Base-by-base conservation (phyloP, 2,797 vertebrate species). In the Lophius americanus region DNA sequence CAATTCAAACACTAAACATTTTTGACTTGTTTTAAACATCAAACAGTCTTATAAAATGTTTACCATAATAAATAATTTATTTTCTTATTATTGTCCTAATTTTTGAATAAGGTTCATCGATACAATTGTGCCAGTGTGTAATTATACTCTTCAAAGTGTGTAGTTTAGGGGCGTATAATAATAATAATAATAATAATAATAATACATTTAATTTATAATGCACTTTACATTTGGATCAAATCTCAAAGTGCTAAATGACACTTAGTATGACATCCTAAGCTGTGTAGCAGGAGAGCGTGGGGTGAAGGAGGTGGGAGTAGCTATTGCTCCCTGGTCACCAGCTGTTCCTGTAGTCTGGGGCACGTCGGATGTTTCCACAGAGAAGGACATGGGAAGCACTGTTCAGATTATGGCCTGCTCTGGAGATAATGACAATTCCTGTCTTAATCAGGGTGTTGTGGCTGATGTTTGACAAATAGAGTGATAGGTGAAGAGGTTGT, bases 361-460 rank as follows among this genome's bases (percentile, higher is more conserved):
- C 82, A 87, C 4, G 37, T 70, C 51, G 79, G 88, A 91, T 93
- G 92, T 93, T 93, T 91, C 81, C 91, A 79, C 79, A 77, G 62
- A 87, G 90, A 93, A 91, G 88, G 92, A 92, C 93, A 89, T 91
- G 88, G 92, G 92, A 92, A 92, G 85, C 86, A 80, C 52, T 9
- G 84, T 70, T 60, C 60, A 73, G 89, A 90, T 90, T 86, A 52
- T 58, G 66, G 67, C 76, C 81, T 62, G 59, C 51, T 48, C 68
- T 36, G 9, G 73, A 86, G 91, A 94, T 93, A 92, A 85, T 85
- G 83, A 14, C 11, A 50, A 79, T 85, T 83, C 80, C 77, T 68
- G 76, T 64, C 79, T 83, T 92, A 92, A 92, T 91, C 85, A 77
- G 82, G 43, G 55, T 92, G 91, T 92, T 93, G 90, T 92, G 92